Conservation (phyloP, 1,140 invertebrate genomes). For the Drosophila ercepeae region DNA sequence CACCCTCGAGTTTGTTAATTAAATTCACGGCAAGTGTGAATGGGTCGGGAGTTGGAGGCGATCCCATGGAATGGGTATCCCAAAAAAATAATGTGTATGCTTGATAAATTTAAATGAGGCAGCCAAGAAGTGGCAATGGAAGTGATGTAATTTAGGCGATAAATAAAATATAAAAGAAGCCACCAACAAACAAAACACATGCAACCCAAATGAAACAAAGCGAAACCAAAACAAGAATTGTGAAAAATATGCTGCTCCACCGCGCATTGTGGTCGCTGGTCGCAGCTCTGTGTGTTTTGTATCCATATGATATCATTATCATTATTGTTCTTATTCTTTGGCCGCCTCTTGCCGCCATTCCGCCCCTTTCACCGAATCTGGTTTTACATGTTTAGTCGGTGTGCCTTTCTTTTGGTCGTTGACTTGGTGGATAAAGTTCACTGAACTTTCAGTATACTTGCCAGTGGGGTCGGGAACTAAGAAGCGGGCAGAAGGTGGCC, state of each 20-base stretch:
- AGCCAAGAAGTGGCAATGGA: not conserved
- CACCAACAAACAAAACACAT: conserved; percentile 17
- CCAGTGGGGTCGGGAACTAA: not conserved
- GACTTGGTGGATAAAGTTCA: conserved; percentile 45
- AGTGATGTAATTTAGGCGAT: conserved; percentile 34
- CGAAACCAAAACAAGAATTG: conserved; percentile 22
- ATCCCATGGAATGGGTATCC: too few species aligned
- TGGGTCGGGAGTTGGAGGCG: not conserved
- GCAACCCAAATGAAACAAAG: conserved; percentile 17
- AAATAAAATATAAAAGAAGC: conserved; percentile 5
- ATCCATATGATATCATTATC: conserved; percentile 61
- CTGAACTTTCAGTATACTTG: conserved; percentile 19
- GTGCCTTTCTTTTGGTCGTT: conserved; percentile 59
- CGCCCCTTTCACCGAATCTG: conserved; percentile 17
- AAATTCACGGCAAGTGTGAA: conserved; percentile 56
- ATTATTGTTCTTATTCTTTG: conserved; percentile 35
- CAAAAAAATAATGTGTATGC: conserved; percentile 15
- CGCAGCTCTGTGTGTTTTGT: not conserved
- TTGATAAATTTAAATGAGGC: conserved; percentile 60
- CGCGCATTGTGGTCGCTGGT: conserved; percentile 13
- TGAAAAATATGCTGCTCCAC: conserved; percentile 22
- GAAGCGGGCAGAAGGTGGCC: conserved; percentile 7
- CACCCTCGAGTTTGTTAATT: conserved; percentile 58
- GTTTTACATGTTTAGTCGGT: conserved; percentile 37
- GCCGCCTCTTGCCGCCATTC: not conserved